Base-by-base conservation (phyloP, 2,113 vertebrate species). In the Himantopus leucocephalus region DNA sequence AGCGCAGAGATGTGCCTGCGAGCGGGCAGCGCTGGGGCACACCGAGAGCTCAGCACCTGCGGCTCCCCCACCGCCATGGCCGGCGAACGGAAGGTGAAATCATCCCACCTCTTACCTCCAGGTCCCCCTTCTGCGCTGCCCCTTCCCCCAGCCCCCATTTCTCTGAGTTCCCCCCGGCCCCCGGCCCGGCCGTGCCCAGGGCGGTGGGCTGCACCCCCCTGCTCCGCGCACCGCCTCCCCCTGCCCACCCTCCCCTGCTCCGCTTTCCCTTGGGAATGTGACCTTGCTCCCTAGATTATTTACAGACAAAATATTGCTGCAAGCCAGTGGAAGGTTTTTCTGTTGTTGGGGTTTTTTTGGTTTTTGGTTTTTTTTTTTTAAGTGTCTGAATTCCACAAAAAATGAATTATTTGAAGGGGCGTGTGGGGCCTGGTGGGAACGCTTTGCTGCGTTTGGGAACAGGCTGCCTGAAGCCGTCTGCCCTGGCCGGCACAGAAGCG, bases 291-390 rank as follows among this genome's bases (percentile, higher is more conserved):
- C 86, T 52, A 90, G 96, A 90, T 96, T 97, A 94, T 96, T 95
- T 91, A 93, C 96, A 97, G 96, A 95, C 96, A 97, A 97, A 97
- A 97, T 93, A 97, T 64, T 92, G 78, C 95, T 91, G 70, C 77
- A 72, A 92, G 90, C 71, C 43, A 68, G 72, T 32, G 66, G 95
- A 88, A 88, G 53, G 58, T 30, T 78, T 92, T 84, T 64, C 59
- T 94, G 32, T 64, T 41, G 27, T 37, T 79, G 47, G 43, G 37
- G 39, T 23, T 63, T 41, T 21, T 63, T 63, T 43, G 72, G 26
- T 26, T 70, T 41, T 34, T 35, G 12, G 11, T 9, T 45, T 48
- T 48, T 55, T 77, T 35, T 85, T 58, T 72, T 53, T 1, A 71
- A 93, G 56, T 75, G 56, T 75, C 85, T 58, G 72, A 78, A 92